Conservation (phyloP, 2,797 vertebrate species). For the Hybognathus amarus region DNA sequence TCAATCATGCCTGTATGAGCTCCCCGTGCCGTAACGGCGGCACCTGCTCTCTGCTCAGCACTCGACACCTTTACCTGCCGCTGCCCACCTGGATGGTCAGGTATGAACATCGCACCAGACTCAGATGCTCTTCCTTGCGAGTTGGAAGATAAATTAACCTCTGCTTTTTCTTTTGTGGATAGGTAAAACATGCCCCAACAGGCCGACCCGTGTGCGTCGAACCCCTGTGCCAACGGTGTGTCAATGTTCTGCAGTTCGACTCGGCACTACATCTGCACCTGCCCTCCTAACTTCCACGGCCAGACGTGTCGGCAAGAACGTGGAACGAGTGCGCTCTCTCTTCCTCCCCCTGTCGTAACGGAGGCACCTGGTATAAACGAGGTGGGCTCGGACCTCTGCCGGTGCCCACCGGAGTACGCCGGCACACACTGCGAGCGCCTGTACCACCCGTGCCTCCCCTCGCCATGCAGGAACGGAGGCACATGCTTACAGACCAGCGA, state of each 20-base stretch:
- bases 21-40: constrained; percentile 93
- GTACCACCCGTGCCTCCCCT: constrained; percentile 94
- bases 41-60: constrained; percentile 85
- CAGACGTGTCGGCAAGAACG: constrained; percentile 91
- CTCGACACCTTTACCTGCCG: constrained; percentile 86
- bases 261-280: constrained; percentile 86
- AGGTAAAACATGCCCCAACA: constrained; percentile 94
- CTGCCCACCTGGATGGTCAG: constrained; percentile 94
- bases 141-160: neutral
- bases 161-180: neutral
- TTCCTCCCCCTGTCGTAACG: constrained; percentile 82
- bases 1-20: constrained; percentile 89
- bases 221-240: constrained; percentile 94
- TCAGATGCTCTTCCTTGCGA: neutral
- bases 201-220: constrained; percentile 94
- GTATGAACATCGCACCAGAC: constrained; percentile 69
- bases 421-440: constrained; percentile 87
- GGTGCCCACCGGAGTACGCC: constrained; percentile 82
- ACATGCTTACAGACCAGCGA: constrained; percentile 94
- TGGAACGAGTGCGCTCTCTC: constrained; percentile 87
- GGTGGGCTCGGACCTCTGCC: constrained; percentile 89
- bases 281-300: constrained; percentile 85
- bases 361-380: constrained; percentile 89
- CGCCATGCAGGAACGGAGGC: constrained; percentile 93
- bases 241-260: constrained; percentile 89